Evolutionary conservation across 2,888 invertebrate species (phyloP), one percentile per base, ranked within the genome.

Genomic region (Dynastes tityus): DNA sequence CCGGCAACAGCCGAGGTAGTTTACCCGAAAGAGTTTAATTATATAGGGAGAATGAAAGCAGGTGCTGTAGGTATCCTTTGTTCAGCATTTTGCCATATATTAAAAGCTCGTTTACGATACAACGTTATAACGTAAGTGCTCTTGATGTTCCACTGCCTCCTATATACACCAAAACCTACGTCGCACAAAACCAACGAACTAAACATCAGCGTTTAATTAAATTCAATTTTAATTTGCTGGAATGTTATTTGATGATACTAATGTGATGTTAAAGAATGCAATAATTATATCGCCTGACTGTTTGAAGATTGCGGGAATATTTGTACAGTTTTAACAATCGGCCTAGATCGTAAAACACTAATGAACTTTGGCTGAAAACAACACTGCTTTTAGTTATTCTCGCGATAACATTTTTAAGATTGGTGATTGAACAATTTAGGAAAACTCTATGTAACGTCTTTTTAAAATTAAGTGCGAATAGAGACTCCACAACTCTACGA

Each of bases 11-110:
- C 74, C 67, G 68, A 63, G 71, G 76, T 77, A 80, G 74, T 79
- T 75, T 63, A 74, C 49, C 78, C 77, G 79, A 79, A 79, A 80
- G 80, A 80, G 80, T 80, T 80, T 80, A 80, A 80, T 80, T 80
- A 77, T 61, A 73, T 71, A 53, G 80, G 77, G 75, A 79, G 79
- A 74, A 80, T 75, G 80, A 78, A 70, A 80, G 77, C 79, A 79
- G 80, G 79, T 80, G 76, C 70, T 68, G 53, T 49, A 77, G 67
- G 79, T 61, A 64, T 45, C 75, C 80, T 78, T 79, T 80, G 77
- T 80, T 74, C 67, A 64, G 45, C 68, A 70, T 78, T 78, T 76
- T 76, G 63, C 73, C 76, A 71, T 76, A 76, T 73, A 22, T 73
- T 64, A 75, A 58, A 73, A 58, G 73, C 55, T 73, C 73, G 40